phyloP scores from a whole-genome alignment of 2,888 invertebrate genomes.

The Callosobruchus maculatus region DNA sequence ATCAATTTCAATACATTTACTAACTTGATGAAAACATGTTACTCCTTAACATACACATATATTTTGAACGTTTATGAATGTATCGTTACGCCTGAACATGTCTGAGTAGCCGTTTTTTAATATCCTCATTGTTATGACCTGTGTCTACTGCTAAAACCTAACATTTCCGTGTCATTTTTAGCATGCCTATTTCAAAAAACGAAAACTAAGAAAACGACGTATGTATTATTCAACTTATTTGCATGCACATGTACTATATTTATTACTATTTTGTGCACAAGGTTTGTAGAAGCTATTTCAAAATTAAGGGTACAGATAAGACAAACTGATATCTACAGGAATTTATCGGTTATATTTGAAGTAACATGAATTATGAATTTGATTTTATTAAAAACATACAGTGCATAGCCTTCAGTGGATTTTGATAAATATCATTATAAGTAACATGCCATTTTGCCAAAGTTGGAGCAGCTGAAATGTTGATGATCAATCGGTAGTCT shows the following conservation, averaged over 20 bases:
- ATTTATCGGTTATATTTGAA: too few species aligned
- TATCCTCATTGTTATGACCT: not conserved
- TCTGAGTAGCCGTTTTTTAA: not conserved
- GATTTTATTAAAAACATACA: too few species aligned
- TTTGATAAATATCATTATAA: too few species aligned
- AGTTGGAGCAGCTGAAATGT: too few species aligned
- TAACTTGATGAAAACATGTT: too few species aligned
- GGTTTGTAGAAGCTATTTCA: not conserved
- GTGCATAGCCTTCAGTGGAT: too few species aligned
- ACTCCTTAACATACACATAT: too few species aligned
- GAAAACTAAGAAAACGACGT: conserved; percentile 48
- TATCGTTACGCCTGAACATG: not conserved
- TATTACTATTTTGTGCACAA: not conserved
- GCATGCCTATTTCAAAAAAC: conserved; percentile 51
- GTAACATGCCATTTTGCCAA: too few species aligned
- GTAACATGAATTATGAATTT: too few species aligned
- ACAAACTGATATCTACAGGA: too few species aligned
- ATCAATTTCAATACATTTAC: too few species aligned
- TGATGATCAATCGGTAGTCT: too few species aligned
- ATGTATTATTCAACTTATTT: conserved; percentile 36
- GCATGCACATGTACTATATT: conserved; percentile 10
- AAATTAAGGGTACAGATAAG: not conserved
- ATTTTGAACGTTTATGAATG: not conserved
- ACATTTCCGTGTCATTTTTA: conserved; percentile 26
- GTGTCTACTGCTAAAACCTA: not conserved